Evolutionary conservation across 2,888 invertebrate species (phyloP), one percentile per base, ranked within the genome.

Genomic region (Lasioglossum vierecki): DNA sequence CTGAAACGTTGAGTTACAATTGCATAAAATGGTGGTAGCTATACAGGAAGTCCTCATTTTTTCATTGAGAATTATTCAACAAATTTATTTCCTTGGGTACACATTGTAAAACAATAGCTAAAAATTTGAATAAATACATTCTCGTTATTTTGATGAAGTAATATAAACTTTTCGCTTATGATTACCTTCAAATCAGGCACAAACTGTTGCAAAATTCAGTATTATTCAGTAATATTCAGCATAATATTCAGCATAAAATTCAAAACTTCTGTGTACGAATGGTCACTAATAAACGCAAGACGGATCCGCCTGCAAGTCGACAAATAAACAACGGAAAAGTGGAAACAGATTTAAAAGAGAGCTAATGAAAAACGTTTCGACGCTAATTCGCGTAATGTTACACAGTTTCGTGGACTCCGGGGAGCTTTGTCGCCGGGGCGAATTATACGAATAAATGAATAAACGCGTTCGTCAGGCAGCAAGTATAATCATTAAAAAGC

Each of bases 401-500:
- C 35, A 35, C 66, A 66, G 63, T 63, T 63, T 30, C 26, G 63
- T 15, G 63, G 13, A 30, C 66, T 35, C 22, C 22, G 15, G 18
- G 5, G 18, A 18, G 30, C 66, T 18, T 66, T 66, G 35, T 66
- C 66, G 1, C 9, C 22, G 66, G 3, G 11, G 66, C 66, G 30
- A 30, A 66, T 35, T 35, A 66, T 66, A 30, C 66, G 66, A 30
- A 35, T 66, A 66, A 63, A 63, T 63, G 63, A 63, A 63, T 63
- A 63, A 63, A 66, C 66, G 66, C 66, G 66, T 66, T 66, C 66
- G 35, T 66, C 35, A 35, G 35, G 66, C 66, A 22, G 66, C 66
- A 35, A 66, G 66, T 66, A 30, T 30, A 66, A 66, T 66, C 66
- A 66, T 66, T 66, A 66, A 66, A 66, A 66, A 66, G 66, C 66